These are phyloP conservation scores for Dufourea novaeangliae DNA, from an alignment of 1,140 invertebrate species.

Conservation along the genomic window DNA sequence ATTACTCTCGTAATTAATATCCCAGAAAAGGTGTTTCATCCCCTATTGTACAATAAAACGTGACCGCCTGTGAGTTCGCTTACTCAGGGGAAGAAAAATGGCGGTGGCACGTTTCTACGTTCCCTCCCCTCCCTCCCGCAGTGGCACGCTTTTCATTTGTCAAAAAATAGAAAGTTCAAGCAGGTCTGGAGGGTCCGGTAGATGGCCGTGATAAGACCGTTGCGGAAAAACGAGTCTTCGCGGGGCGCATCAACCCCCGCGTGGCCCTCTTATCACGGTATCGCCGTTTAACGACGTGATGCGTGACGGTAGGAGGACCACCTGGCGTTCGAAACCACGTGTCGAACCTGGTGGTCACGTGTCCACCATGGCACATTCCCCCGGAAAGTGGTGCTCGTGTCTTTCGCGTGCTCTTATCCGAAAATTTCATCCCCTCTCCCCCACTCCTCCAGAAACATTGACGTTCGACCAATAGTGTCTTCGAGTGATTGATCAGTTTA, in stretches of 20 bases:
- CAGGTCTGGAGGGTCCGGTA: slow-evolving; percentile 42
- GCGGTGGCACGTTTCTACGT: not conserved
- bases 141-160: slow-evolving; percentile 38
- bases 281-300: slow-evolving; percentile 67
- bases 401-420: slow-evolving; percentile 52
- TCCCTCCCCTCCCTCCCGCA: not conserved
- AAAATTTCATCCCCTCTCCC: slow-evolving; percentile 23
- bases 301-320: slow-evolving; percentile 65
- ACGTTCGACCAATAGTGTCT: not conserved
- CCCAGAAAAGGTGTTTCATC: not conserved
- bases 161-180: slow-evolving; percentile 2
- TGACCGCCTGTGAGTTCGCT: not conserved
- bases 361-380: slow-evolving; percentile 62
- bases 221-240: slow-evolving; percentile 60
- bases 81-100: not conserved
- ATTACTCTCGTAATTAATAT: not conserved
- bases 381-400: slow-evolving; percentile 45
- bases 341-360: slow-evolving; percentile 69
- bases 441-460: no score
- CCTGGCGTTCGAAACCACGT: slow-evolving; percentile 68
- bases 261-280: slow-evolving; percentile 65
- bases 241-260: slow-evolving; percentile 50
- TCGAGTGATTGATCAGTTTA: not conserved
- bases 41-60: not conserved
- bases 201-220: slow-evolving; percentile 51